Base-by-base conservation (phyloP, 2,797 vertebrate genomes). In the Hylomyscus alleni region DNA sequence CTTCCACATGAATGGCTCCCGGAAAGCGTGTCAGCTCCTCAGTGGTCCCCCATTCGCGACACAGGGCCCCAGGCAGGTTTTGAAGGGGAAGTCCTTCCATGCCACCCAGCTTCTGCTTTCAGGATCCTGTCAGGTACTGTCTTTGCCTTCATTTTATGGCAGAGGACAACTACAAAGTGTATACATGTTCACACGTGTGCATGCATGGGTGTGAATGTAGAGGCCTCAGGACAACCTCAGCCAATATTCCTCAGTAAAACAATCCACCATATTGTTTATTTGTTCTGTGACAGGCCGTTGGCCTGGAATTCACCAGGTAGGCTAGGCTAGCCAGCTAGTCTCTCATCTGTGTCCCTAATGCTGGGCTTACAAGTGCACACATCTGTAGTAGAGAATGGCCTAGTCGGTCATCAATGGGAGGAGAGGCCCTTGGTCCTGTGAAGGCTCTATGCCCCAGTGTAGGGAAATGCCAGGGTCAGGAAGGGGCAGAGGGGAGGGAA, bases 1-100 rank as follows among this genome's bases (percentile, higher is more conserved):
- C 37, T 14, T n/a, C 56, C 1, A 0, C 0, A 7, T 5, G 4
- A 1, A 5, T 29, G 0, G 0, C 22, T 52, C 37, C 0, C 1
- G n/a, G 72, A 13, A 24, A 14, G 3, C 0, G 14, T 52, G 52
- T 40, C 34, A 1, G 58, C 56, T 29, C 14, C 56, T 29, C 14
- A 0, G 67, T 24, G 13, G 0, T 0, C 4, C 7, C 78, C 5
- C 5, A 34, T 19, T 13, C 17, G 19, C 34, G 24, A 14, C 26
- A 2, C 29, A 20, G 7, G 29, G 14, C 8, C 17, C 54, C 37
- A 29, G 0, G 0, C 0, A 0, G 75, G 76, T 1, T 9, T 44
- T 2, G 20, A 75, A 56, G 67, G 58, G 31, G 90, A 56, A 40
- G 44, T 14, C 24, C 20, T 76, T 58, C 10, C 6, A 9, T 52